Conservation (phyloP, 2,113 vertebrate genomes). For the Menidia beryllina region DNA sequence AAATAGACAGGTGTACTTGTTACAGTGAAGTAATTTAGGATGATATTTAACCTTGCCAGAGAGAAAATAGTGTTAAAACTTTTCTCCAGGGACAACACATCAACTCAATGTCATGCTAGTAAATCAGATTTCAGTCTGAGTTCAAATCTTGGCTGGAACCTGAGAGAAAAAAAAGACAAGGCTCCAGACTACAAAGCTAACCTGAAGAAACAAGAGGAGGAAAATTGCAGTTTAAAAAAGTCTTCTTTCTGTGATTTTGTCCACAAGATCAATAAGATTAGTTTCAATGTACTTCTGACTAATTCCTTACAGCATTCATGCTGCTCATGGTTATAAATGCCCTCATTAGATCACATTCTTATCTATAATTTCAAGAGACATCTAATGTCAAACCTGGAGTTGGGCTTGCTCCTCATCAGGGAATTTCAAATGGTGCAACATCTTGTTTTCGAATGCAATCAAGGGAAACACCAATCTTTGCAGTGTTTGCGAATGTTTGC, state of each 20-base stretch:
- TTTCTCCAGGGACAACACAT: too few species aligned
- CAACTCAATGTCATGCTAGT: too few species aligned
- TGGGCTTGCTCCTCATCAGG: background rate
- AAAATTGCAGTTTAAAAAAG: too few species aligned
- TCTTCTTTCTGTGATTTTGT: background rate
- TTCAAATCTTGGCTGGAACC: too few species aligned
- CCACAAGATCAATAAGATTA: constrained; percentile 4
- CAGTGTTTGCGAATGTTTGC: background rate
- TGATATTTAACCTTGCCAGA: too few species aligned
- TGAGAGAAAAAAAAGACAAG: too few species aligned
- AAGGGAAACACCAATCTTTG: background rate
- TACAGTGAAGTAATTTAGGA: too few species aligned
- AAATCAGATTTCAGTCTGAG: too few species aligned
- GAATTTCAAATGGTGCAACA: constrained; percentile 7
- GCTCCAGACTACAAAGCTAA: too few species aligned
- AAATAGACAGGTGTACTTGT: too few species aligned
- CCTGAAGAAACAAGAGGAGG: too few species aligned
- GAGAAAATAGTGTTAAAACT: too few species aligned
- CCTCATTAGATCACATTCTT: background rate
- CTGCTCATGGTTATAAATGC: background rate
- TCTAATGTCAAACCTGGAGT: background rate
- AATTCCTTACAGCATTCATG: constrained; percentile 25
- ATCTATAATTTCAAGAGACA: background rate
- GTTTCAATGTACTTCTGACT: background rate
- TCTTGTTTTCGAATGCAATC: constrained; percentile 20